Percentiles rank a stretch among this genome's conserved stretches.
These are phyloP conservation scores for Monochamus alternatus DNA, from an alignment of 2,888 invertebrate species.

Conservation along the genomic window DNA sequence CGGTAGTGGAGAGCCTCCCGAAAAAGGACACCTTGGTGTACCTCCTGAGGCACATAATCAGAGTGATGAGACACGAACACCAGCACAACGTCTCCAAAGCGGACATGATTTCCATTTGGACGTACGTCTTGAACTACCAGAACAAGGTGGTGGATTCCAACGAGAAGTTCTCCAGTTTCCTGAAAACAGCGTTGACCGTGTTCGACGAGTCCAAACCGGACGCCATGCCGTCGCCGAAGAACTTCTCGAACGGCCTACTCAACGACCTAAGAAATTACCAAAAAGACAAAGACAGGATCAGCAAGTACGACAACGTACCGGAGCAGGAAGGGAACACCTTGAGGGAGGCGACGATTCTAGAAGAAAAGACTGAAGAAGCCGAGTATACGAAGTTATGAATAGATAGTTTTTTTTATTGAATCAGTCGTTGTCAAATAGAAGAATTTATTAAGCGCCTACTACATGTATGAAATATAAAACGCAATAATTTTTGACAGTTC, in stretches of 20 bases:
- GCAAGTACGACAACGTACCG: constrained; percentile 57
- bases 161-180: constrained; percentile 49
- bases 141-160: constrained; percentile 41
- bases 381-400: constrained; percentile 57
- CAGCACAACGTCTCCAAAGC: constrained; percentile 57
- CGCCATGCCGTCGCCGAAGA: constrained; percentile 24
- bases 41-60: constrained; percentile 61
- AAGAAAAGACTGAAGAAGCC: constrained; percentile 57
- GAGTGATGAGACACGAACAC: constrained; percentile 57
- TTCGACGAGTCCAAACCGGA: constrained; percentile 48
- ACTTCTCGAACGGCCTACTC: constrained; percentile 46
- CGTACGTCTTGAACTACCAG: constrained; percentile 53
- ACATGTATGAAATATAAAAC: not conserved
- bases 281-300: constrained; percentile 53
- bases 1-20: constrained; percentile 57
- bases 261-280: constrained; percentile 54
- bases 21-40: constrained; percentile 62
- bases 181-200: constrained; percentile 50
- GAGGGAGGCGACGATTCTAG: constrained; percentile 54
- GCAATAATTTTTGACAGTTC: not conserved
- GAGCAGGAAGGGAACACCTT: constrained; percentile 43
- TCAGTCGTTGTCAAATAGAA: constrained; percentile 2
- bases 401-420: not conserved
- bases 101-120: constrained; percentile 61
- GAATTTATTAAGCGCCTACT: not conserved